A percentile compares a stretch with the other conserved stretches of the same genome.
Conservation (phyloP, 2,113 vertebrate species). For the Ailuropoda melanoleuca region DNA sequence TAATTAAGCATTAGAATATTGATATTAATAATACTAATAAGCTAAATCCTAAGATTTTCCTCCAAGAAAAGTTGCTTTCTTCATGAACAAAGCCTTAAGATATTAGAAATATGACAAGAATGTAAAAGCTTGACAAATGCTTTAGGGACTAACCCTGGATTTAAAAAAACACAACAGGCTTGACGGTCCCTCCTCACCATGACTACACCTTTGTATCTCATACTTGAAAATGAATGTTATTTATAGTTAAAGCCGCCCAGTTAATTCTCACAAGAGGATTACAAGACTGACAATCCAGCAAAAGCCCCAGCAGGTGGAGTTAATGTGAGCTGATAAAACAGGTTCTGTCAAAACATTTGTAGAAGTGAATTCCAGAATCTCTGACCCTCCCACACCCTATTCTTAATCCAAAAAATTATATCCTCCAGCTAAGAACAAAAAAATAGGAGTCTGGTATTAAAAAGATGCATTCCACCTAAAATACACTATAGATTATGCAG, state of each 20-base stretch:
- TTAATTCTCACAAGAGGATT: slow-evolving; percentile 76
- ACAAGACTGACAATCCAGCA: slow-evolving; percentile 48
- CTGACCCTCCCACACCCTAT: background rate
- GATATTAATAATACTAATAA: background rate
- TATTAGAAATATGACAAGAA: slow-evolving; percentile 30
- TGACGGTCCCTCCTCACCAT: slow-evolving; percentile 16
- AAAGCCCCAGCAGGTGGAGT: slow-evolving; percentile 13
- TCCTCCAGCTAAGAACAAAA: background rate
- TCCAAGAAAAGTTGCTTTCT: slow-evolving; percentile 26
- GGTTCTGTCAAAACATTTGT: slow-evolving; percentile 32
- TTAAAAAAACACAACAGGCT: background rate
- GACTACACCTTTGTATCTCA: slow-evolving; percentile 23
- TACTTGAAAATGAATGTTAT: slow-evolving; percentile 58
- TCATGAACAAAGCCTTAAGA: background rate
- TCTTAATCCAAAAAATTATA: background rate
- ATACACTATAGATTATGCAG: background rate
- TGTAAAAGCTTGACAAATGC: background rate
- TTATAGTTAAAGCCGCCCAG: slow-evolving; percentile 66
- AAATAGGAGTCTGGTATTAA: background rate
- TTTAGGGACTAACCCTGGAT: slow-evolving; percentile 32
- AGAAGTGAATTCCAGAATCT: slow-evolving; percentile 29
- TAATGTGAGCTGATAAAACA: slow-evolving; percentile 46
- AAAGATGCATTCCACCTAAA: background rate
- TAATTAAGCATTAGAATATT: slow-evolving; percentile 16
- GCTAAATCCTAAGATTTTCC: background rate